A percentile compares a stretch with the other conserved stretches of the same genome.
Conservation (phyloP, 2,888 invertebrate genomes). For the Agonopterix alstromeriana region DNA sequence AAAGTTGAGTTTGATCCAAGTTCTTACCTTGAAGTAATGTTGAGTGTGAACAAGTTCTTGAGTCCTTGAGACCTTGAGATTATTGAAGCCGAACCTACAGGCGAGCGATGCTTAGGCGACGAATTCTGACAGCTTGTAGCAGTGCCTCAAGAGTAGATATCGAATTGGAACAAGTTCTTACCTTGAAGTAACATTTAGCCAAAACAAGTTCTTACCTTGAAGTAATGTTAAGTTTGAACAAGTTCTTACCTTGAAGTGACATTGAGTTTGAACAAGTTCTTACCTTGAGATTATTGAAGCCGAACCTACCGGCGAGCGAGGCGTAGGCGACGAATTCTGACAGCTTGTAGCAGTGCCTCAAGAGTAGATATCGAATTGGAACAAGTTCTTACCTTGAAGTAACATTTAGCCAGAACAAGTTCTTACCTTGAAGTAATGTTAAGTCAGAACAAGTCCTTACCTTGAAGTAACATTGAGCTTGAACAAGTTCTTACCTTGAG, state of each 20-base stretch:
- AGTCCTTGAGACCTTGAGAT: constrained; percentile 74
- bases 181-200: too few species aligned
- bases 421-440: too few species aligned
- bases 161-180: constrained; percentile 21
- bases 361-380: constrained; percentile 62
- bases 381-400: too few species aligned
- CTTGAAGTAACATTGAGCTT: too few species aligned
- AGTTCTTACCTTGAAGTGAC: too few species aligned
- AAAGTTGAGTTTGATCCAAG: too few species aligned
- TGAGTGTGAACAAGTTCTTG: constrained; percentile 21
- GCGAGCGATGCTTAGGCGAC: constrained; percentile 87
- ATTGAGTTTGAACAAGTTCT: constrained; percentile 3
- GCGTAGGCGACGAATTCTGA: constrained; percentile 86
- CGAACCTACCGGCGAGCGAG: constrained; percentile 84
- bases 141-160: constrained; percentile 80
- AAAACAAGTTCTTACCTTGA: too few species aligned
- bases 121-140: constrained; percentile 81
- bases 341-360: constrained; percentile 80
- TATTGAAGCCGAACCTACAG: constrained; percentile 82
- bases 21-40: too few species aligned
- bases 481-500: constrained; percentile 58
- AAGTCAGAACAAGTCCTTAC: too few species aligned
- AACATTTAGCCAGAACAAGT: too few species aligned
- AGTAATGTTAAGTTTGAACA: constrained; percentile 13
- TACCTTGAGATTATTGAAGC: constrained; percentile 79